Conservation (phyloP, 2,888 invertebrate species). For the Mythimna vitellina region DNA sequence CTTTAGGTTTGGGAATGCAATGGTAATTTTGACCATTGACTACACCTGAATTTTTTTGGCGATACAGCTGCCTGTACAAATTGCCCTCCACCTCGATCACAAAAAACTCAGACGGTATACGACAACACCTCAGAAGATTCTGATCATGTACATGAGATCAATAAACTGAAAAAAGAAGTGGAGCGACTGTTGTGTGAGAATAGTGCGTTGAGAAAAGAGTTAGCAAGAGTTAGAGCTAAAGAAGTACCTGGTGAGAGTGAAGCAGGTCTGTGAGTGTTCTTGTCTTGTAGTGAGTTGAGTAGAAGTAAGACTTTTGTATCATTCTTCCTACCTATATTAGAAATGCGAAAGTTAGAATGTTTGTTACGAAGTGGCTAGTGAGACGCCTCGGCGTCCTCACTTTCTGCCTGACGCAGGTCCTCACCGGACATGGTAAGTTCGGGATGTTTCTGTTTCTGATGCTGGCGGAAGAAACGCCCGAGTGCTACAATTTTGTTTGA, state of each 20-base stretch:
- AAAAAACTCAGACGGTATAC: constrained; percentile 14
- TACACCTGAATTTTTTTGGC: constrained; percentile 53
- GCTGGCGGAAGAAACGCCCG: no score
- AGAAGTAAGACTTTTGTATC: background rate
- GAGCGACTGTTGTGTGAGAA: constrained; percentile 76
- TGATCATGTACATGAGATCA: constrained; percentile 68
- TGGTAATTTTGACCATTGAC: background rate
- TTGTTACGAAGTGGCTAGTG: no score
- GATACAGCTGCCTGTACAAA: constrained; percentile 65
- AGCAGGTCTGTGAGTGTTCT: constrained; percentile 65
- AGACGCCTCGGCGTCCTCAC: no score
- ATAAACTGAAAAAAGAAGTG: constrained; percentile 72
- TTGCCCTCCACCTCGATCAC: constrained; percentile 40
- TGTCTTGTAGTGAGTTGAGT: constrained; percentile 45
- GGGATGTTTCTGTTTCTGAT: no score
- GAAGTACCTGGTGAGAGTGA: constrained; percentile 47
- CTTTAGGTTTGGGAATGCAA: background rate
- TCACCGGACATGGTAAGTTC: no score
- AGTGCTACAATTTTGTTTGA: no score
- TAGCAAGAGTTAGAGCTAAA: constrained; percentile 69
- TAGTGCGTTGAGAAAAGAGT: constrained; percentile 76
- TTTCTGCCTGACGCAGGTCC: no score
- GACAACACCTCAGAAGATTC: constrained; percentile 34
- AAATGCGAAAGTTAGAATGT: no score
- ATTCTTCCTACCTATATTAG: no score